Evolutionary conservation across 1,140 invertebrate genomes (phyloP), one percentile per base, ranked within the genome.

Genomic region (Notospermus geniculatus): DNA sequence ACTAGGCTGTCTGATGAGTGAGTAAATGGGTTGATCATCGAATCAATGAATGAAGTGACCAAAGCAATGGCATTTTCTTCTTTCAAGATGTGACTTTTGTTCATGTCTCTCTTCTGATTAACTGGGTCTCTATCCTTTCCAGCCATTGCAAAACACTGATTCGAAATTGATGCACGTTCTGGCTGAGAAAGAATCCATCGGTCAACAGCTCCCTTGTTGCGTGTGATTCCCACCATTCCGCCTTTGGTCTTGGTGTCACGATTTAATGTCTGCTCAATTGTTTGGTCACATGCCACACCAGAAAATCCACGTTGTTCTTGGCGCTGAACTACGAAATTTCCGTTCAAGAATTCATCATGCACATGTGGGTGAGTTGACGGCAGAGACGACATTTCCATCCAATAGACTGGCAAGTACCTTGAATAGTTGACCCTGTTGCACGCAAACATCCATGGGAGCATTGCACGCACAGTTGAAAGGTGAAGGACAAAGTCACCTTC

Each of bases 361-460:
- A 17, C 19, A 27, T 30, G 9, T 27, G 22, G 22, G 23, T 54
- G 52, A 1, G 57, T 59, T 1, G 11, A 2, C 1, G 57, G 17
- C 2, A 64, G 52, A 25, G 17, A 23, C 2, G 15, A 27, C 62
- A 64, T 64, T 25, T 64, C 57, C 9, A 39, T 19, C 22, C 28
- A 60, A 36, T 64, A 64, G 7, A 43, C 50, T 9, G 57, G 57
- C 5, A 59, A 22, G 19, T 43, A 64, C 17, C 57, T 7, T 4
- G 62, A 41, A 54, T 64, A 64, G 32, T 64, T 59, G 7, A 50
- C 22, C 41, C 46, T 36, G 36, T 64, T 57, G 0, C n/a, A 43
- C 1, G 39, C 57, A 32, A 60, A 59, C 36, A n/a, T 54, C 62
- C 62, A 59, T 19, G 62, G 62, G 2, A 64, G 7, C 62, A 64